Evolutionary conservation across 2,888 invertebrate species (phyloP), one percentile per base, ranked within the genome.

Genomic region (Drosophila percnosoma): DNA sequence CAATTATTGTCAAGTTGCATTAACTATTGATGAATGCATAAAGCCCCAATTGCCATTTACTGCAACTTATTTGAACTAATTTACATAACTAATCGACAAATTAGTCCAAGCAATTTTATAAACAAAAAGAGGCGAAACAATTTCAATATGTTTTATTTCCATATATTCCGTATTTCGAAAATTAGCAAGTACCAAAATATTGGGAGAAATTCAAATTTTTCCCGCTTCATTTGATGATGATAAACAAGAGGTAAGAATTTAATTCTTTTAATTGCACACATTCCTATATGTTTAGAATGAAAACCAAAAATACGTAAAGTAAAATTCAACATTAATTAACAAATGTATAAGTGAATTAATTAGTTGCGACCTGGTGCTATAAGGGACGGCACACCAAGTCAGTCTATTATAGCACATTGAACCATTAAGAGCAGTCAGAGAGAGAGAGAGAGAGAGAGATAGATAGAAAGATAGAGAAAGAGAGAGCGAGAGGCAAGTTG

Each of bases 1-100:
- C 51, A 73, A 60, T 63, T 60, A 57, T 72, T 77, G 55, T 15
- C 42, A 62, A 29, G 53, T 62, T 34, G 52, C 60, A 73, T 78
- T 63, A 67, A 67, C 48, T 34, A 59, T 63, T 34, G 24, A 54
- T 55, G 45, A 40, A 55, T 68, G 62, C 29, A 31, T 38, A 38
- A 15, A 34, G 40, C 53, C 40, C 52, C 36, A 78, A 61, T 24
- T 24, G 15, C 21, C 49, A 53, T 48, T 52, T n/a, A 33, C 11
- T 34, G 33, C 53, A 49, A 48, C n/a, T 61, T 42, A 65, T 73
- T 74, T 48, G 8, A 48, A 24, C 42, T 59, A 53, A 70, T 70
- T 76, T 71, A 59, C 75, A 65, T 63, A 40, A 24, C 10, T 18
- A 42, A 18, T 42, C 11, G 40, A 31, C 52, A 54, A 52, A 68